phyloP scores from a whole-genome alignment of 2,797 vertebrate species.

The Syngnathus rostellatus region DNA sequence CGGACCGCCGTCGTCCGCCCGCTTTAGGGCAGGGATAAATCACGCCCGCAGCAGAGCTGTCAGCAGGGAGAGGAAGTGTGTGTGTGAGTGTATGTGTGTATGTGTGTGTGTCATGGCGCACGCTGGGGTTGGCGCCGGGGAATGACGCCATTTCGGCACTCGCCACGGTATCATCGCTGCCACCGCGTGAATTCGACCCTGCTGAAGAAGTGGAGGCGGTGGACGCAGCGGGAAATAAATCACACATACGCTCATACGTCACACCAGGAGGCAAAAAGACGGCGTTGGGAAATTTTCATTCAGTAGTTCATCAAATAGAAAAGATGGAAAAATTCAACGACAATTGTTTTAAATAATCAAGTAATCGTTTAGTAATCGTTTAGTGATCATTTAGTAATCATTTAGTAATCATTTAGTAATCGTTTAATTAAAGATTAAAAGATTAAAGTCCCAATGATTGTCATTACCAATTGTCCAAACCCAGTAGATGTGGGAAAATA shows the following conservation, averaged over 20 bases:
- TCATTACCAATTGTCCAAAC: too few relatives aligned
- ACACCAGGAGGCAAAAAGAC: neutral
- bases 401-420: too few relatives aligned
- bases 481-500: too few relatives aligned
- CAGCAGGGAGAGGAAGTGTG: slow-evolving; percentile 45
- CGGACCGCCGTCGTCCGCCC: slow-evolving; percentile 41
- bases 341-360: too few relatives aligned
- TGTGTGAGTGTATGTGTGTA: slow-evolving; percentile 23
- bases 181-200: slow-evolving; percentile 67
- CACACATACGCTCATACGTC: neutral
- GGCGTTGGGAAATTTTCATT: slow-evolving; percentile 1
- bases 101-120: slow-evolving; percentile 47
- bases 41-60: slow-evolving; percentile 47
- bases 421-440: too few relatives aligned
- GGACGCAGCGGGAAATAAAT: neutral
- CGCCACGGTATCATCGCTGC: slow-evolving; percentile 45
- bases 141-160: slow-evolving; percentile 66
- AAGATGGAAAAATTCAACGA: neutral
- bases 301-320: neutral
- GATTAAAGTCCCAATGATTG: too few relatives aligned
- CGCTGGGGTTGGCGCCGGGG: slow-evolving; percentile 52
- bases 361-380: too few relatives aligned
- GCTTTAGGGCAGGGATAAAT: slow-evolving; percentile 61
- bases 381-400: too few relatives aligned
- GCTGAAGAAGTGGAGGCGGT: slow-evolving; percentile 32